phyloP scores from a whole-genome alignment of 2,113 vertebrate species.

The Rhabdornis inornatus region DNA sequence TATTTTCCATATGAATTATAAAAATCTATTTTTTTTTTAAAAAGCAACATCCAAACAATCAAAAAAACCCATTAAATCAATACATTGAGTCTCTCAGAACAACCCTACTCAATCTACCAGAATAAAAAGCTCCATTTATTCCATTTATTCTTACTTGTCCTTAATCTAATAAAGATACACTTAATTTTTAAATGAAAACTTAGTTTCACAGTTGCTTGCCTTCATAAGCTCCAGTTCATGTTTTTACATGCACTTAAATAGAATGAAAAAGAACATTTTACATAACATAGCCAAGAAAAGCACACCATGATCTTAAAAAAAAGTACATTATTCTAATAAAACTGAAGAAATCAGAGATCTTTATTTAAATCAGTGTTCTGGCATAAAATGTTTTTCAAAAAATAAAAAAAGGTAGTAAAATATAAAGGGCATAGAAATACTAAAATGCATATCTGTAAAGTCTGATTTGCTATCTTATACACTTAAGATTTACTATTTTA shows the following conservation, averaged over 20 bases:
- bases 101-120: background rate
- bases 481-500: background rate
- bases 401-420: background rate
- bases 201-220: background rate
- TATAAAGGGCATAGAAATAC: background rate
- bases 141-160: background rate
- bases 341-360: background rate
- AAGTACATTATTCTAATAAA: background rate
- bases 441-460: background rate
- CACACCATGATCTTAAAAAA: background rate
- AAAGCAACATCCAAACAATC: background rate
- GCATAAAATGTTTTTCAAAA: background rate
- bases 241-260: background rate
- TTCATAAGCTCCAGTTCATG: background rate
- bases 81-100: background rate
- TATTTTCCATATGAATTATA: background rate
- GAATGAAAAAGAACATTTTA: background rate
- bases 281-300: background rate
- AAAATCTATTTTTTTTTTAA: background rate
- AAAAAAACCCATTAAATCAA: background rate
- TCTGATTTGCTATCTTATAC: background rate
- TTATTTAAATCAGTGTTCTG: background rate
- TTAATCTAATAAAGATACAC: background rate
- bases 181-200: background rate
- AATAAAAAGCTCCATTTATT: background rate